These are phyloP conservation scores for Dallia pectoralis DNA, from an alignment of 2,797 vertebrate species.

Conservation along the genomic window DNA sequence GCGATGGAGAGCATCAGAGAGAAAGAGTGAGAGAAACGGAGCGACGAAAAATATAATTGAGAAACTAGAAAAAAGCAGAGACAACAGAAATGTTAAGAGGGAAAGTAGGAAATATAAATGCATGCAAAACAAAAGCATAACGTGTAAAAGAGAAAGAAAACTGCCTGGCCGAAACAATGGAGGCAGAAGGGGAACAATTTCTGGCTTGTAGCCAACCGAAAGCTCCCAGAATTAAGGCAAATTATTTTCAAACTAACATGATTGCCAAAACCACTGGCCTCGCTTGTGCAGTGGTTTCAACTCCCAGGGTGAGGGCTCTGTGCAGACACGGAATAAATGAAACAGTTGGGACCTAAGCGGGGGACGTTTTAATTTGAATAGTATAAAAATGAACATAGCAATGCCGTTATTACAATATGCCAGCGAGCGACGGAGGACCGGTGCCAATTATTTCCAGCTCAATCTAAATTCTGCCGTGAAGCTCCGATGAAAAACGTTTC, in stretches of 20 bases:
- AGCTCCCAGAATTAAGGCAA: conserved; percentile 33
- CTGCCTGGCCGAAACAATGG: neutral
- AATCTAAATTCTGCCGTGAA: neutral
- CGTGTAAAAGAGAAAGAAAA: neutral
- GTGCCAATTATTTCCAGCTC: neutral
- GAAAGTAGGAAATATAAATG: neutral
- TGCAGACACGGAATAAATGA: conserved; percentile 22
- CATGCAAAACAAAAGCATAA: neutral
- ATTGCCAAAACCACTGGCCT: conserved; percentile 32
- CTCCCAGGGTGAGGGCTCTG: conserved; percentile 18
- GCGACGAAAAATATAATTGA: neutral
- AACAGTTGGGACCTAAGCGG: conserved; percentile 26
- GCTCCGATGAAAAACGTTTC: neutral
- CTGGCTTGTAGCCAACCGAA: conserved; percentile 34
- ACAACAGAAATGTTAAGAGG: neutral
- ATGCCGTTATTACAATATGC: conserved; percentile 1
- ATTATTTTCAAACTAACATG: conserved; percentile 38
- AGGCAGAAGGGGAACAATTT: neutral
- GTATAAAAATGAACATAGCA: conserved; percentile 1
- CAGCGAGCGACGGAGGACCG: neutral
- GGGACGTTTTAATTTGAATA: conserved; percentile 29
- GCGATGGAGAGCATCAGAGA: too few relatives aligned
- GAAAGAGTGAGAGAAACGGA: too few relatives aligned
- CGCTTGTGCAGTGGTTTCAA: conserved; percentile 11
- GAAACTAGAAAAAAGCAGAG: neutral